phyloP scores from a whole-genome alignment of 1,140 invertebrate genomes.

The Mercenaria mercenaria region DNA sequence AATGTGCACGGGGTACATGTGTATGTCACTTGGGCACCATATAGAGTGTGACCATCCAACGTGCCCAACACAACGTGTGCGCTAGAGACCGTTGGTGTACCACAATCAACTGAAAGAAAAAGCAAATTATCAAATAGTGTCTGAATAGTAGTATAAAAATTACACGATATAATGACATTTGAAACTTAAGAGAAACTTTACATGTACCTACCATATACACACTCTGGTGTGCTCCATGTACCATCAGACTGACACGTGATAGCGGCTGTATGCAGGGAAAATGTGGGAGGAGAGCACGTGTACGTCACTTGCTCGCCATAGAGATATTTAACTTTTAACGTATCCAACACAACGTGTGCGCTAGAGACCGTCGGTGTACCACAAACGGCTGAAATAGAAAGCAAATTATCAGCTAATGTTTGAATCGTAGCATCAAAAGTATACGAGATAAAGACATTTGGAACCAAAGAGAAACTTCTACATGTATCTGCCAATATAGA shows the following conservation, averaged over 20 bases:
- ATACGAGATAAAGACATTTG: no score
- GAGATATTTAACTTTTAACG: neutral
- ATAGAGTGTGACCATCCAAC: no score
- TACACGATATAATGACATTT: no score
- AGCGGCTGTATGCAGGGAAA: neutral
- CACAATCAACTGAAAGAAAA: neutral
- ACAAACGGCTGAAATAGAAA: neutral
- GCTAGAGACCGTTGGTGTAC: neutral
- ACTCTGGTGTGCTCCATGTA: neutral
- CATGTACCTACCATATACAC: no score
- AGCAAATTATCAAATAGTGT: neutral
- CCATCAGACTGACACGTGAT: neutral
- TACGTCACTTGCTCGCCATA: neutral
- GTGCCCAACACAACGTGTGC: no score
- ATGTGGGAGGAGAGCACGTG: neutral
- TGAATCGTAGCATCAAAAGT: no score
- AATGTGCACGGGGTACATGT: neutral
- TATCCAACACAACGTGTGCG: no score
- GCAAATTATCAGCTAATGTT: neutral
- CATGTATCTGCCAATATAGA: no score
- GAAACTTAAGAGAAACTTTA: no score
- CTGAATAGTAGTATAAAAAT: no score
- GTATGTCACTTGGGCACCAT: neutral
- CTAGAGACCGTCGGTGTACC: neutral
- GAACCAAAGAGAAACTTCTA: no score